Conservation (phyloP, 2,888 invertebrate species). For the Caenorhabditis sp. region DNA sequence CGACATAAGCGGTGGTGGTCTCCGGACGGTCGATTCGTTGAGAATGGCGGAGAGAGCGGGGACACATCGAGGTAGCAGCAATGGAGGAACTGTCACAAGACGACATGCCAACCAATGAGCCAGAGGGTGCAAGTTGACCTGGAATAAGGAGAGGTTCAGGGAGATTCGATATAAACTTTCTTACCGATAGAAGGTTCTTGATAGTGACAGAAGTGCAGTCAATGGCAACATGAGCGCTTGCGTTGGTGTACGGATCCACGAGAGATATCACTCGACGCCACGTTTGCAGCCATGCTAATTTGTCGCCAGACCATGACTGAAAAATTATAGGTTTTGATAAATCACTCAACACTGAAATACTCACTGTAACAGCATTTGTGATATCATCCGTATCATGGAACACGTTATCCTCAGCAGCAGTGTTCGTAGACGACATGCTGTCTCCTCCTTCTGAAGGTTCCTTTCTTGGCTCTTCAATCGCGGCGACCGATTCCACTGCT, state of each 20-base stretch:
- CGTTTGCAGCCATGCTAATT: slow-evolving; percentile 75
- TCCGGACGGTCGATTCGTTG: slow-evolving; percentile 56
- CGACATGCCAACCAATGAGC: slow-evolving; percentile 79
- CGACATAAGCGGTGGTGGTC: slow-evolving; percentile 73
- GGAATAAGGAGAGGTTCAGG: slow-evolving; percentile 4
- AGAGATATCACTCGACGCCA: slow-evolving; percentile 80
- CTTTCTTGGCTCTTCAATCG: slow-evolving; percentile 45
- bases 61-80: slow-evolving; percentile 77
- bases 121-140: slow-evolving; percentile 72
- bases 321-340: slow-evolving; percentile 17
- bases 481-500: slow-evolving; percentile 49
- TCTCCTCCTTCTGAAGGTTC: slow-evolving; percentile 46
- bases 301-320: slow-evolving; percentile 74
- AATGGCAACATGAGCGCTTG: slow-evolving; percentile 72
- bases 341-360: not conserved
- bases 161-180: no score
- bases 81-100: slow-evolving; percentile 68
- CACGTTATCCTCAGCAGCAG: slow-evolving; percentile 68
- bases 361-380: slow-evolving; percentile 68
- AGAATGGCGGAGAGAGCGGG: slow-evolving; percentile 76
- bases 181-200: slow-evolving; percentile 71
- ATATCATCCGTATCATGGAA: slow-evolving; percentile 74
- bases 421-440: slow-evolving; percentile 35
- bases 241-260: slow-evolving; percentile 73
- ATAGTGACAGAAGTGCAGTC: slow-evolving; percentile 77